Conservation (phyloP, 2,113 vertebrate species). For the Proteles cristata region DNA sequence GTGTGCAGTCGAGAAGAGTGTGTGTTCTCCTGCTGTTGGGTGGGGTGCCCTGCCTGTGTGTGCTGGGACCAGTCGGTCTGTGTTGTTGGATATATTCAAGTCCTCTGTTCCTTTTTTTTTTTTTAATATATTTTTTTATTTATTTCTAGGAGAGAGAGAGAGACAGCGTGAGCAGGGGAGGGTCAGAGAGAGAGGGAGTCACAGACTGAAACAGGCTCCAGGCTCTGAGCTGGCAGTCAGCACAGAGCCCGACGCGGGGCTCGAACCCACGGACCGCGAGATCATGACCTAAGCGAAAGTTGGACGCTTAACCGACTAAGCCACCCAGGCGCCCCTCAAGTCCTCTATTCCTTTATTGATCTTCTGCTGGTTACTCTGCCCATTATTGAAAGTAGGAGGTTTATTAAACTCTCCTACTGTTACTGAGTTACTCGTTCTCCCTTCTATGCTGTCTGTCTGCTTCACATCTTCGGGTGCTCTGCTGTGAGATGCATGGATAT, state of each 20-base stretch:
- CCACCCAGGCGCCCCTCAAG: no score
- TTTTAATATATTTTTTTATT: no score
- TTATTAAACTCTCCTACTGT: not conserved
- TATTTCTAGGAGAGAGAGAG: no score
- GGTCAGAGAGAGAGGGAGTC: no score
- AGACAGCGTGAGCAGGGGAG: no score
- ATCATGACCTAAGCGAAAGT: no score
- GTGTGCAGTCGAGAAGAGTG: not conserved
- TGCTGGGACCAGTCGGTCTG: not conserved
- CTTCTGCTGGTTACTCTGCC: not conserved
- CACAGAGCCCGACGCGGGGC: no score
- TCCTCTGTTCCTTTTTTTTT: not conserved
- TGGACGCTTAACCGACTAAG: no score
- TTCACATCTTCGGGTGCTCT: not conserved
- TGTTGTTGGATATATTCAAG: not conserved
- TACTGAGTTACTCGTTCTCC: not conserved
- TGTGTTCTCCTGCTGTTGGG: not conserved
- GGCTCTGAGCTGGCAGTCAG: no score
- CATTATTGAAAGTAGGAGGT: not conserved
- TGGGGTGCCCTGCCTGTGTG: not conserved
- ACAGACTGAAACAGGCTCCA: no score
- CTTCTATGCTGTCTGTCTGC: not conserved
- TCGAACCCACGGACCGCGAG: no score
- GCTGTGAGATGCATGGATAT: not conserved
- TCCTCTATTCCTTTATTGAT: not conserved